These are phyloP conservation scores for Wiebesia pumilae DNA, from an alignment of 1,140 invertebrate genomes.

Conservation along the genomic window DNA sequence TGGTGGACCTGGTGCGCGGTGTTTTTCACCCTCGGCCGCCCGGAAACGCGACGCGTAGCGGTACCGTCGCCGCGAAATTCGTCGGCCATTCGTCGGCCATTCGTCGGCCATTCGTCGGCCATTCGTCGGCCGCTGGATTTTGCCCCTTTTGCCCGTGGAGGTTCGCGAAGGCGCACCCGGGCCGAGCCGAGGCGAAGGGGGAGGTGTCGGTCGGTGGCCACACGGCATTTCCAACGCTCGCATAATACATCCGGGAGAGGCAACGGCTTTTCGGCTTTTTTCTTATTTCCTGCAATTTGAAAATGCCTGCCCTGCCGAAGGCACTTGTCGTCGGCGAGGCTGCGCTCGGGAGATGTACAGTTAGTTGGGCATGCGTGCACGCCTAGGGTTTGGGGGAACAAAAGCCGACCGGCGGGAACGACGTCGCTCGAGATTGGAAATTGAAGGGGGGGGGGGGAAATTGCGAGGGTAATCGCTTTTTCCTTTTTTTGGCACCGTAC, in stretches of 20 bases:
- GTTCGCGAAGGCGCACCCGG: no score
- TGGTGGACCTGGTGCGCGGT: not conserved
- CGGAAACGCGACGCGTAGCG: not conserved
- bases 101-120: no score
- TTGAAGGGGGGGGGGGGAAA: not conserved
- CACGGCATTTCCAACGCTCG: no score
- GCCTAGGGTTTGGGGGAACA: not conserved
- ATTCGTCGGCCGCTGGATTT: no score
- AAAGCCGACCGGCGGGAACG: not conserved
- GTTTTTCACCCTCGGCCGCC: not conserved
- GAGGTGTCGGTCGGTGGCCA: no score
- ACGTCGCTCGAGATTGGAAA: slow-evolving; percentile 7
- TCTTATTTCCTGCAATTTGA: slow-evolving; percentile 9
- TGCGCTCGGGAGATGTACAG: not conserved
- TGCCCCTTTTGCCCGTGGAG: not conserved
- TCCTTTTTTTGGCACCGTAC: slow-evolving; percentile 4
- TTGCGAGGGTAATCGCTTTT: slow-evolving; percentile 5
- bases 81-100: no score
- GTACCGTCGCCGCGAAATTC: not conserved
- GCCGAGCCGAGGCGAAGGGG: no score
- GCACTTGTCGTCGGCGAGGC: slow-evolving; percentile 6
- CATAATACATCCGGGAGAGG: not conserved
- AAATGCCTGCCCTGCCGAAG: slow-evolving; percentile 21
- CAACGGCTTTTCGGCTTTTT: not conserved
- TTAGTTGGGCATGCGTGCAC: not conserved